Evolutionary conservation across 2,888 invertebrate species (phyloP).

Genomic region (Leucania comma): DNA sequence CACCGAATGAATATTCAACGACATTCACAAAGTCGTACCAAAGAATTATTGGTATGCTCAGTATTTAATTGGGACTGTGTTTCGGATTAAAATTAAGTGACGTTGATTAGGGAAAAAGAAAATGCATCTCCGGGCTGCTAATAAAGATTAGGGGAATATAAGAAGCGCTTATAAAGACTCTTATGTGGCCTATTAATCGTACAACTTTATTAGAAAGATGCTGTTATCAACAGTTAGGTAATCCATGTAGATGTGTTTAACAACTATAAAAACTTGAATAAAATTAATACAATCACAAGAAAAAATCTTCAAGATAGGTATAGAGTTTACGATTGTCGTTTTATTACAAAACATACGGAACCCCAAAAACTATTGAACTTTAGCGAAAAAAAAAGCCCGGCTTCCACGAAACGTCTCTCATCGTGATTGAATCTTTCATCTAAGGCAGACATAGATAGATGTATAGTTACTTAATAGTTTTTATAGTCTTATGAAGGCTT

Average conservation of each 20-base stretch:
- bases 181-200: slow-evolving; percentile 21
- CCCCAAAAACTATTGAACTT: slow-evolving; percentile 79
- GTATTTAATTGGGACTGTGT: slow-evolving; percentile 47
- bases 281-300: neutral
- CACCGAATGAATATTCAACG: slow-evolving; percentile 35
- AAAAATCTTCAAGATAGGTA: slow-evolving; percentile 1
- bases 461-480: slow-evolving; percentile 77
- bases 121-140: slow-evolving; percentile 26
- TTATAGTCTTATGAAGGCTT: slow-evolving; percentile 75
- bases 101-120: slow-evolving; percentile 33
- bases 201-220: slow-evolving; percentile 31
- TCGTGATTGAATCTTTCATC: slow-evolving; percentile 88
- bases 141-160: slow-evolving; percentile 28
- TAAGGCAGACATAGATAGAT: slow-evolving; percentile 75
- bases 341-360: slow-evolving; percentile 52
- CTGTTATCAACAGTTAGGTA: slow-evolving; percentile 14
- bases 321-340: slow-evolving; percentile 13
- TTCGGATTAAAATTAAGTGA: slow-evolving; percentile 27
- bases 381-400: slow-evolving; percentile 75
- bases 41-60: slow-evolving; percentile 36
- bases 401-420: slow-evolving; percentile 83
- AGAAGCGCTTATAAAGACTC: slow-evolving; percentile 8
- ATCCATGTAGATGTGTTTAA: neutral
- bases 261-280: neutral
- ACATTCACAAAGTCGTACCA: slow-evolving; percentile 25